phyloP scores from a whole-genome alignment of 2,888 invertebrate species.

The Drosophila anomalata region DNA sequence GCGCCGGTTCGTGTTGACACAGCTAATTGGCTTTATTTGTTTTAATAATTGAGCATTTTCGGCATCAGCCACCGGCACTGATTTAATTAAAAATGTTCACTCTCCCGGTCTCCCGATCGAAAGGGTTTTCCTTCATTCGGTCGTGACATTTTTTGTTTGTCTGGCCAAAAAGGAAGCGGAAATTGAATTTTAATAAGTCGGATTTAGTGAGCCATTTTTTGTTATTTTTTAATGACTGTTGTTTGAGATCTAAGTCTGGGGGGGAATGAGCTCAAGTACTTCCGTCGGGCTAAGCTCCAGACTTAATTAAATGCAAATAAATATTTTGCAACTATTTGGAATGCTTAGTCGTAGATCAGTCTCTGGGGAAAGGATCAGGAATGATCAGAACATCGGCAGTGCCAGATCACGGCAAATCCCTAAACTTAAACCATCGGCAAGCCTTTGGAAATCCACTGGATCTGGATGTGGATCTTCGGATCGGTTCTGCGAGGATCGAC shows the following conservation, averaged over 20 bases:
- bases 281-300: slow-evolving; percentile 53
- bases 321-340: slow-evolving; percentile 70
- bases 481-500: slow-evolving; percentile 31
- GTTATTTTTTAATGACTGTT: slow-evolving; percentile 1
- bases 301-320: slow-evolving; percentile 73
- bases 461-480: slow-evolving; percentile 55
- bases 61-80: slow-evolving; percentile 56
- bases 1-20: slow-evolving; percentile 76
- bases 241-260: not conserved
- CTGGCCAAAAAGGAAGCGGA: slow-evolving; percentile 43
- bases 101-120: slow-evolving; percentile 20
- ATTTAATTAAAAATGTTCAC: slow-evolving; percentile 78
- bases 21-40: slow-evolving; percentile 83
- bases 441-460: slow-evolving; percentile 63
- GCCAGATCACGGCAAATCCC: slow-evolving; percentile 53
- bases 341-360: slow-evolving; percentile 51
- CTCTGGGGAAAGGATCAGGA: slow-evolving; percentile 26
- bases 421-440: slow-evolving; percentile 40
- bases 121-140: slow-evolving; percentile 48
- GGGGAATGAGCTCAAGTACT: slow-evolving; percentile 29
- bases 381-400: slow-evolving; percentile 2
- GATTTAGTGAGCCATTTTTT: slow-evolving; percentile 44
- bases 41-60: slow-evolving; percentile 82
- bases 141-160: slow-evolving; percentile 52
- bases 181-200: slow-evolving; percentile 71